These are phyloP conservation scores for Siniperca chuatsi DNA, from an alignment of 2,113 vertebrate species.

Conservation along the genomic window DNA sequence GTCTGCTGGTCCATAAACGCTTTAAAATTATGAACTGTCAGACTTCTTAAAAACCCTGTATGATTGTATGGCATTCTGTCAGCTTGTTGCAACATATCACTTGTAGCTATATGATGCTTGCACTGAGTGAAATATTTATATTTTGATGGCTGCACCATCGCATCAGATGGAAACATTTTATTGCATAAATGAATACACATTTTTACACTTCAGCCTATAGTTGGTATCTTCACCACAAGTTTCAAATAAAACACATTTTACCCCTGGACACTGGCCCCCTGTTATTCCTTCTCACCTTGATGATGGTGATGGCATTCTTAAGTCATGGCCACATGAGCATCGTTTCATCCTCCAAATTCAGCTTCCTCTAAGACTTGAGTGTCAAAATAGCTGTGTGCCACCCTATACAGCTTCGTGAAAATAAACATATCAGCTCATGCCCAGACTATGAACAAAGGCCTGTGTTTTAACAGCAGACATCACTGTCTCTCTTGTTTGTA, in stretches of 20 bases:
- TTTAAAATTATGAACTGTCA: background rate
- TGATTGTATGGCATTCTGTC: background rate
- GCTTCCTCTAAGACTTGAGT: conserved; percentile 14
- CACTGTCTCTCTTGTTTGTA: background rate
- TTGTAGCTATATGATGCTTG: too few relatives aligned
- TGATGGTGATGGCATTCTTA: conserved; percentile 15
- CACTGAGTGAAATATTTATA: background rate
- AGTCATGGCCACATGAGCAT: conserved; percentile 1
- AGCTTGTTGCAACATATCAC: background rate
- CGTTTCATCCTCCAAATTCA: conserved; percentile 24
- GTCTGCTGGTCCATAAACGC: background rate
- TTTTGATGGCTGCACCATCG: background rate
- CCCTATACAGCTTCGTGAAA: conserved; percentile 21
- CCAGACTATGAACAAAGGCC: background rate
- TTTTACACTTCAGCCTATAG: background rate
- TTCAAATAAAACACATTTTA: conserved; percentile 1
- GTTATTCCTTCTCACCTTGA: conserved; percentile 13
- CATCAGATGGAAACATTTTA: background rate
- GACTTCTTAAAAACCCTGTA: background rate
- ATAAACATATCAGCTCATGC: conserved; percentile 6
- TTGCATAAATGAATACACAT: background rate
- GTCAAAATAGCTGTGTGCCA: conserved; percentile 51
- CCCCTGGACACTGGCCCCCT: background rate
- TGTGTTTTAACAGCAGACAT: conserved; percentile 3
- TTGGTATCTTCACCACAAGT: background rate